Conservation (phyloP, 2,888 invertebrate genomes). For the Perdita meconis region DNA sequence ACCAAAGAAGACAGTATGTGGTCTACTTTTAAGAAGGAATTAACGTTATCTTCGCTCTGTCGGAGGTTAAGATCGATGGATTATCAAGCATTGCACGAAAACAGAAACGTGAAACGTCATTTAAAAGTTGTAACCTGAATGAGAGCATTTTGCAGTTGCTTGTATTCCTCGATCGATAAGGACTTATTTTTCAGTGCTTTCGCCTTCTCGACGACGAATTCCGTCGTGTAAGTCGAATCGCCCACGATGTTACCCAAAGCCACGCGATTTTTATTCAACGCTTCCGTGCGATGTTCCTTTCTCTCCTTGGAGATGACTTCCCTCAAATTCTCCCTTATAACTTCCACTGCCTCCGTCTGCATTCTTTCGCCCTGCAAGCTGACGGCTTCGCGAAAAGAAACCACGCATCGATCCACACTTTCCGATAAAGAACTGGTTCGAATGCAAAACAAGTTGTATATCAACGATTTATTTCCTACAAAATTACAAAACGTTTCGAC, state of each 20-base stretch:
- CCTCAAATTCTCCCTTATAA: constrained; percentile 72
- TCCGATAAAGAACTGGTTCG: too few relatives aligned
- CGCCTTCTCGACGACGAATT: constrained; percentile 70
- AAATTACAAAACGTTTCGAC: neutral
- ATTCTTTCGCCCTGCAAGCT: neutral
- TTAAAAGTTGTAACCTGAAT: constrained; percentile 74
- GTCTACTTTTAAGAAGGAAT: constrained; percentile 80
- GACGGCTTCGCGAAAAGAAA: too few relatives aligned
- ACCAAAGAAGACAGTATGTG: constrained; percentile 85
- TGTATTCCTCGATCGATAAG: constrained; percentile 73
- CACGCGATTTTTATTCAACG: constrained; percentile 73
- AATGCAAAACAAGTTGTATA: too few relatives aligned
- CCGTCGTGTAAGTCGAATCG: constrained; percentile 59
- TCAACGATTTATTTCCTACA: neutral
- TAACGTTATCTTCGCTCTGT: constrained; percentile 83
- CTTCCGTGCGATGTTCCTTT: constrained; percentile 67
- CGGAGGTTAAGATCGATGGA: constrained; percentile 79
- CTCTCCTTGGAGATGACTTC: constrained; percentile 66
- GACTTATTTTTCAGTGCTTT: constrained; percentile 73
- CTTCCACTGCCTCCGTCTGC: constrained; percentile 47
- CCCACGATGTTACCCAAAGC: constrained; percentile 68
- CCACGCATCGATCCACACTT: too few relatives aligned
- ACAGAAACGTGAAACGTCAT: neutral
- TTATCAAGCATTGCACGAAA: constrained; percentile 1
- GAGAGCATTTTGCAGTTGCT: constrained; percentile 77